Base-by-base conservation (phyloP, 2,888 invertebrate genomes). In the Orthosia cruda region DNA sequence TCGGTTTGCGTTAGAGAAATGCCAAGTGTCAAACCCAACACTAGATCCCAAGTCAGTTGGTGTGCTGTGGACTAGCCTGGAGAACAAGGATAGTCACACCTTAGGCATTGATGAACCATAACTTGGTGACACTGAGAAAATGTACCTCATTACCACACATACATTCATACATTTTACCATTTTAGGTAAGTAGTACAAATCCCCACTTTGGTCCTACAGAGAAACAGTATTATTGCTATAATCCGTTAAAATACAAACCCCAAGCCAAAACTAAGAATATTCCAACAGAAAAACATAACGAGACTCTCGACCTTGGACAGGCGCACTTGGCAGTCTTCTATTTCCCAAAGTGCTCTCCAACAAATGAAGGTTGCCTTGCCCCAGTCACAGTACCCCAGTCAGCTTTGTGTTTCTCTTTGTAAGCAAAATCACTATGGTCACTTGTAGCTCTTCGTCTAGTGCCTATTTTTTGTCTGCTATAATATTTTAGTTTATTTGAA, bases 281-380 rank as follows among this genome's bases (percentile, higher is more conserved):
- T 45, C 20, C 20, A 61, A 20, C 45, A 47, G 4, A 32, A 71
- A 57, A 49, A 57, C 5, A 57, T 49, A 63, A 20, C 32, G 15
- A 26, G 15, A n/a, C 16, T 54, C 49, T 55, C 47, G 80, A 71
- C 80, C 79, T 78, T 79, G 71, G 16, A 12, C 52, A 4, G 69
- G 32, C 5, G 26, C 26, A 71, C 59, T 75, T 79, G 11, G 26
- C 58, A 40, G 52, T 54, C 54, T 63, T 67, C 67, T 45, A 59
- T 81, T 67, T 26, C 18, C 63, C 13, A 58, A 59, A 79, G 78
- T 58, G 57, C 50, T 74, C 62, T 80, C 49, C 47, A 45, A 63
- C 58, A 63, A 81, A 62, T 63, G 67, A 79, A 81, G 76, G 76
- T 75, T 54, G 26, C 40, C 20, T 45, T 59, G 59, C 45, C 61